Evolutionary conservation across 1,140 invertebrate species (phyloP).

Genomic region (Drosophila rhopaloa): DNA sequence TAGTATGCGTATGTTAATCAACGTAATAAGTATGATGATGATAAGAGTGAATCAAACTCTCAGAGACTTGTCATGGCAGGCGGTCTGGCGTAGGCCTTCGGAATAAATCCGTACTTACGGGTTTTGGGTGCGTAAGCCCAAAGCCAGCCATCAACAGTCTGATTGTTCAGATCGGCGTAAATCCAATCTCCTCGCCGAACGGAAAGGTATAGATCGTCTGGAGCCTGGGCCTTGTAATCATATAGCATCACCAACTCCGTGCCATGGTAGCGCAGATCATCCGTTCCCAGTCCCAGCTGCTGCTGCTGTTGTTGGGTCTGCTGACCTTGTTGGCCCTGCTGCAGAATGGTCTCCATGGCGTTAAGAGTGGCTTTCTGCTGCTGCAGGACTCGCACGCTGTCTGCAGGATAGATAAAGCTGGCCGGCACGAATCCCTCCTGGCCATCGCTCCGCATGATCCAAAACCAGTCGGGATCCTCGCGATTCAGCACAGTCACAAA

Average conservation of each 20-base stretch:
- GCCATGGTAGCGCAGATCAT: conserved; percentile 90
- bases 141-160: conserved; percentile 97
- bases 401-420: conserved; percentile 96
- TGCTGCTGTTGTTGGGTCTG: conserved; percentile 58
- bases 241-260: conserved; percentile 97
- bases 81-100: conserved; percentile 96
- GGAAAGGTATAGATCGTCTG: conserved; percentile 95
- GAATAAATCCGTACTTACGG: conserved; percentile 97
- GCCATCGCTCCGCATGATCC: conserved; percentile 95
- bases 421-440: conserved; percentile 98
- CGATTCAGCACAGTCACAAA: conserved; percentile 97
- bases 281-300: conserved; percentile 84
- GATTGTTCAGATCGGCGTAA: conserved; percentile 96
- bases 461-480: conserved; percentile 98
- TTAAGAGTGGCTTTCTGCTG: conserved; percentile 72
- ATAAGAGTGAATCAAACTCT: neutral
- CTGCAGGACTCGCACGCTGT: conserved; percentile 90
- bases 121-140: conserved; percentile 98
- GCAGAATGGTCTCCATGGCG: conserved; percentile 58
- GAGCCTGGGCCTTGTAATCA: conserved; percentile 97
- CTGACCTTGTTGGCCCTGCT: conserved; percentile 52
- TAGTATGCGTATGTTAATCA: neutral
- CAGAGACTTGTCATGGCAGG: conserved; percentile 94
- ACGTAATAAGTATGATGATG: neutral
- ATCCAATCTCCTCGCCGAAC: conserved; percentile 96